Conservation (phyloP, 2,113 vertebrate genomes). For the Catharus minimus region DNA sequence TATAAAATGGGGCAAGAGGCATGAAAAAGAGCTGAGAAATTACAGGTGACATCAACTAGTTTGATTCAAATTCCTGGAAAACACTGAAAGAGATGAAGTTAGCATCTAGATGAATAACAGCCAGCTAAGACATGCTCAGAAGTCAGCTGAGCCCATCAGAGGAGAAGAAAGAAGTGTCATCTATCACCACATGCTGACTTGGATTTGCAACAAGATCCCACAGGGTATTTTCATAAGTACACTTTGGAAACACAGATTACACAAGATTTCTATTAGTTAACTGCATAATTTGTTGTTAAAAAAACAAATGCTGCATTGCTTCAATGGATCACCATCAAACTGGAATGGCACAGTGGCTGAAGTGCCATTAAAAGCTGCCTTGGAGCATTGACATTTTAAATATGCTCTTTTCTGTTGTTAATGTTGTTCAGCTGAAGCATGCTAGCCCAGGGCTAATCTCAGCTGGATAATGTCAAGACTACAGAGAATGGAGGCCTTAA, state of each 20-base stretch:
- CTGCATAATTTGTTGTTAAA: background rate
- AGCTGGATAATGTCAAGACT: background rate
- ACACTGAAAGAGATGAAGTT: background rate
- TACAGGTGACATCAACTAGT: background rate
- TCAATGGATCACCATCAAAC: background rate
- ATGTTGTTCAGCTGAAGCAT: background rate
- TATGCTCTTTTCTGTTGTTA: background rate
- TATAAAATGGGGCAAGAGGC: background rate
- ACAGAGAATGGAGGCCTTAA: background rate
- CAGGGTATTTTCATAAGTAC: constrained; percentile 20
- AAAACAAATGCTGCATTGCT: background rate
- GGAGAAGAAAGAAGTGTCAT: background rate
- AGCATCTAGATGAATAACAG: background rate
- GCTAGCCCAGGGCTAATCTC: background rate
- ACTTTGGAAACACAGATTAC: constrained; percentile 29
- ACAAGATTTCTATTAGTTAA: constrained; percentile 16
- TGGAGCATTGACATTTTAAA: constrained; percentile 1
- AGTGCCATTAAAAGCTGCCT: background rate
- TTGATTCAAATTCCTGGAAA: background rate
- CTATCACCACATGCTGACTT: background rate
- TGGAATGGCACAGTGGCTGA: background rate
- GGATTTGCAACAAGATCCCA: constrained; percentile 11
- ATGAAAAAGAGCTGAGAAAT: constrained; percentile 2
- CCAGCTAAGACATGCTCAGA: background rate
- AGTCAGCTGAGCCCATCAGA: background rate